Conservation (phyloP, 2,113 vertebrate genomes). For the Mormoops blainvillei region DNA sequence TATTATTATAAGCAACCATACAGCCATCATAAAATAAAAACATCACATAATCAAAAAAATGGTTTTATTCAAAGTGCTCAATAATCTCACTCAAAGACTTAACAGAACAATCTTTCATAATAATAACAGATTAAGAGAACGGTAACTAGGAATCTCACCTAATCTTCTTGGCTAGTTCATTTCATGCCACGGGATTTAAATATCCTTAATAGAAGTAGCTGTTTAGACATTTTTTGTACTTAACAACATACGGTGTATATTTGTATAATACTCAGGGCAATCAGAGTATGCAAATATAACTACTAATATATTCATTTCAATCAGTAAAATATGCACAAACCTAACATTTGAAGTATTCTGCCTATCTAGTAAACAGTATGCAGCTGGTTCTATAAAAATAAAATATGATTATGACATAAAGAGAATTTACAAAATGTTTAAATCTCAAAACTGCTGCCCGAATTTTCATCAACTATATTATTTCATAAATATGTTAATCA, state of each 20-base stretch:
- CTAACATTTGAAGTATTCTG: slow-evolving; percentile 57
- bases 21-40: neutral
- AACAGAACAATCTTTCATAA: neutral
- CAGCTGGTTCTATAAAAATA: slow-evolving; percentile 74
- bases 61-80: neutral
- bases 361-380: slow-evolving; percentile 65
- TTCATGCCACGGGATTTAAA: slow-evolving; percentile 28
- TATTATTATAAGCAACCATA: neutral
- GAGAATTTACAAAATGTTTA: neutral
- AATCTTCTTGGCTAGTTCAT: neutral
- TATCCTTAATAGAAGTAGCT: neutral
- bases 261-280: slow-evolving; percentile 57
- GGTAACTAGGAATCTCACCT: neutral
- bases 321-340: slow-evolving; percentile 72
- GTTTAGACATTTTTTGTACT: neutral
- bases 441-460: neutral
- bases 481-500: slow-evolving; percentile 7
- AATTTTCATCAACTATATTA: neutral
- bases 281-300: slow-evolving; percentile 77
- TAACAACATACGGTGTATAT: neutral
- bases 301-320: slow-evolving; percentile 80
- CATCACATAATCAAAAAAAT: neutral
- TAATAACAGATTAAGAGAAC: neutral
- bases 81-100: neutral
- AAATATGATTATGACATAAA: slow-evolving; percentile 63